Evolutionary conservation across 2,113 vertebrate genomes (phyloP).

Genomic region (Laticauda laticaudata): DNA sequence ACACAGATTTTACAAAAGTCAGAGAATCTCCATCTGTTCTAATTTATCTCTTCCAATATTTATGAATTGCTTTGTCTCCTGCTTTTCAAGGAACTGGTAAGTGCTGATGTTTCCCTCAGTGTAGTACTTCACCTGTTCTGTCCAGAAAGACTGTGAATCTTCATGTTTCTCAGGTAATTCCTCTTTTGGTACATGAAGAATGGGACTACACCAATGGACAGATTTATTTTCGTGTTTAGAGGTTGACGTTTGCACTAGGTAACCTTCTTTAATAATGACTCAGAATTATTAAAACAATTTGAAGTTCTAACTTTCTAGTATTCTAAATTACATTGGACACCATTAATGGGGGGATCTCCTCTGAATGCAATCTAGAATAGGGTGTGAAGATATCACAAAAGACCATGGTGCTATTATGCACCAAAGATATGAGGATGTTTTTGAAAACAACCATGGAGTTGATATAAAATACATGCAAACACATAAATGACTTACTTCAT

Average conservation of each 20-base stretch:
- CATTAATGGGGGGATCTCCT: not conserved
- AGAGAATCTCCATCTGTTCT: not conserved
- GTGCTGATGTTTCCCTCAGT: too few relatives aligned
- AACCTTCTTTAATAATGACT: not conserved
- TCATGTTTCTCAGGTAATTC: not conserved
- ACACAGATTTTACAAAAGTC: not conserved
- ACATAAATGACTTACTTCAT: not conserved
- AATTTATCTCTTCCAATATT: not conserved
- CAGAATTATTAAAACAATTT: not conserved
- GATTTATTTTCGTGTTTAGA: not conserved
- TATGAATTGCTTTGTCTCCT: not conserved
- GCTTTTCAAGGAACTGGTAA: not conserved
- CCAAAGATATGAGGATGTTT: not conserved
- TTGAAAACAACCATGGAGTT: not conserved
- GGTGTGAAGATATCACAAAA: not conserved
- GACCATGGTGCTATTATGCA: not conserved
- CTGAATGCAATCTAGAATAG: not conserved
- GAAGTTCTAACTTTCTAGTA: not conserved
- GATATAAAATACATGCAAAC: not conserved
- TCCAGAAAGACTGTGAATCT: not conserved
- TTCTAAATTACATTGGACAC: not conserved
- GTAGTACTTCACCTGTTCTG: not conserved
- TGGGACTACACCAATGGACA: not conserved
- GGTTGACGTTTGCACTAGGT: not conserved
- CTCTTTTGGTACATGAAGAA: not conserved